These are phyloP conservation scores for Bombus sylvicola DNA, from an alignment of 1,140 invertebrate species.

Conservation along the genomic window DNA sequence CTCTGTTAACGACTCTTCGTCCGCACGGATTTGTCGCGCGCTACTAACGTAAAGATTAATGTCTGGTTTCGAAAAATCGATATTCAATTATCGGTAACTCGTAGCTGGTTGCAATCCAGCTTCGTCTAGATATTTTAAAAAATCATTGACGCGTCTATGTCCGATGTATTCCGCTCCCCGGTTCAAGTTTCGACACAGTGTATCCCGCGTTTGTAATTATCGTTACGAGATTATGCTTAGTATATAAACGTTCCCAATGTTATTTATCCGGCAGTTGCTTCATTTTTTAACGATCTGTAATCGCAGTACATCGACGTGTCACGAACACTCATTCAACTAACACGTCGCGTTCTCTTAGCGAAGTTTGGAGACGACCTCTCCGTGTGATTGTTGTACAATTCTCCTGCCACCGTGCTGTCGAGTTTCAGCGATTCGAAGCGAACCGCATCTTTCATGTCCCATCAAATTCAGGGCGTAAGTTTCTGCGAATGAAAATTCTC, in stretches of 20 bases:
- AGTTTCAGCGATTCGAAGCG: constrained; percentile 3
- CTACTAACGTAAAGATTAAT: constrained; percentile 16
- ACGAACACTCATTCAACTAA: neutral
- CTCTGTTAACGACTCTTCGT: constrained; percentile 12
- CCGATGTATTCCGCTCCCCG: neutral
- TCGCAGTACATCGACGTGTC: neutral
- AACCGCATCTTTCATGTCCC: constrained; percentile 9
- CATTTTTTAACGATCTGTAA: neutral
- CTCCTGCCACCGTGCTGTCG: neutral
- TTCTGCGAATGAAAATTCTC: neutral
- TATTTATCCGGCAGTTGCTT: neutral
- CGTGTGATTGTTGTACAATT: neutral
- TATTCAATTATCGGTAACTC: neutral
- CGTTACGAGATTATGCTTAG: constrained; percentile 11
- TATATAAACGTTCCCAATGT: constrained; percentile 17
- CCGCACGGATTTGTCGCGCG: neutral
- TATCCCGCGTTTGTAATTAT: neutral
- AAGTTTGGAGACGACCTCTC: neutral
- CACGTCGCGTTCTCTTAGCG: neutral
- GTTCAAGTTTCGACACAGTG: neutral
- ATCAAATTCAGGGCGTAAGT: constrained; percentile 13
- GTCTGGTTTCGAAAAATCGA: constrained; percentile 2
- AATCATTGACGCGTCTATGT: neutral
- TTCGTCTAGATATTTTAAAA: neutral
- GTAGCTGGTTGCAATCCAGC: neutral